Base-by-base conservation (phyloP, 2,797 vertebrate species). In the Falco columbarius region DNA sequence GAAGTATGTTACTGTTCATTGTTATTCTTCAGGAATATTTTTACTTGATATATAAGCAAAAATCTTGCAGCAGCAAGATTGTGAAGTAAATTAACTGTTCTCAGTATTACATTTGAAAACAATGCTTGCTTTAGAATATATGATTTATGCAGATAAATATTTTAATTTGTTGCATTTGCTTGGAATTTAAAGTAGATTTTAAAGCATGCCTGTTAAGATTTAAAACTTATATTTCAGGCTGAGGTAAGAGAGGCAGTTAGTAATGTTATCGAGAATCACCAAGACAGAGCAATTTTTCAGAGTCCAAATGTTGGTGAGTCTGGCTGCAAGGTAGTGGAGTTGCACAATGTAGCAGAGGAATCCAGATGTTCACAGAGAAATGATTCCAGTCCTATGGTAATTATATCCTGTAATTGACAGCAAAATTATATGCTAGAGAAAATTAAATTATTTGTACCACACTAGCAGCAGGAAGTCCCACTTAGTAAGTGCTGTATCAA, bases 371-470 rank as follows among this genome's bases (percentile, higher is more conserved):
- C 95, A 83, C 61, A 73, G 2, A 96, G 91, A 90, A 97, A 94
- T 58, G 52, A 95, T 66, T 81, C 90, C 10, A 97, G 38, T 66
- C 63, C 96, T 54, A 46, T 97, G 95, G 96, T 97, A 97, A 97
- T 86, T 77, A 75, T 23, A 22, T 56, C 22, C 36, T 93, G 40
- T 74, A 73, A 74, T 2, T 68, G 58, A 54, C 58, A 68, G 9
- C 27, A 94, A 86, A 74, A 81, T 56, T 62, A 44, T 6, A 66
- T 49, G 14, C 20, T 76, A 71, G 49, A 75, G 65, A 44, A 93
- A 73, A 89, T 68, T 58, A 83, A 44, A 17, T 93, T 47, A 63
- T 49, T 94, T 90, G 46, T 85, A 66, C 20, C 21, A 10, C 1
- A 3, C 9, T 80, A 30, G 5, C 58, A 32, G 49, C 66, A 52